Evolutionary conservation across 2,888 invertebrate species (phyloP).

Genomic region (Machimus atricapillus): DNA sequence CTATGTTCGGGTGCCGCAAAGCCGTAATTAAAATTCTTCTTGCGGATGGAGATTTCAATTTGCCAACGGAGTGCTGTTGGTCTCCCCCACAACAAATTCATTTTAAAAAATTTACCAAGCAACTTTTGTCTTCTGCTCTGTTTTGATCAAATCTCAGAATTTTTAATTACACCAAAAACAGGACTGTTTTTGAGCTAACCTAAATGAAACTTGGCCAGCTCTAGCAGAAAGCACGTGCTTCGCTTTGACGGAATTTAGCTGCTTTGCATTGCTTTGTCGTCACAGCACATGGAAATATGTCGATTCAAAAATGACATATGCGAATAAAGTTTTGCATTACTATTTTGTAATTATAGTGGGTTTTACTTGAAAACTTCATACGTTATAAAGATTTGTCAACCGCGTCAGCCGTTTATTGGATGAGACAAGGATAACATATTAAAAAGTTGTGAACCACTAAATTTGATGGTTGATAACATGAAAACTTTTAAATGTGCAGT

Average conservation of each 20-base stretch:
- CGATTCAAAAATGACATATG: neutral
- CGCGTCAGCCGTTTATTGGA: too few relatives aligned
- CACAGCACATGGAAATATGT: neutral
- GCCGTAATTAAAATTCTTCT: neutral
- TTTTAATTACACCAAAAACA: neutral
- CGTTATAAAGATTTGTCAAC: too few relatives aligned
- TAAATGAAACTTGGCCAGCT: neutral
- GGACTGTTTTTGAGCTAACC: neutral
- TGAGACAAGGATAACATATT: too few relatives aligned
- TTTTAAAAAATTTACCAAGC: neutral
- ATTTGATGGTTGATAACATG: too few relatives aligned
- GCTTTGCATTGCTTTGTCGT: neutral
- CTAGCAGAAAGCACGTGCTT: neutral
- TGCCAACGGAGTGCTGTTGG: neutral
- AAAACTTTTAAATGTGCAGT: too few relatives aligned
- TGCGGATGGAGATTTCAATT: neutral
- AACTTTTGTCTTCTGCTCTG: neutral
- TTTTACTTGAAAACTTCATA: too few relatives aligned
- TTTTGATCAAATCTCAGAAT: neutral
- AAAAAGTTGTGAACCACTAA: too few relatives aligned
- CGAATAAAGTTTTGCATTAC: neutral
- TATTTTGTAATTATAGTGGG: neutral
- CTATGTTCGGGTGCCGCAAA: neutral
- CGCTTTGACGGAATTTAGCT: neutral
- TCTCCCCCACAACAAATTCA: neutral